These are phyloP conservation scores for Chelonoidis abingdonii DNA, from an alignment of 2,113 vertebrate genomes.

Conservation along the genomic window DNA sequence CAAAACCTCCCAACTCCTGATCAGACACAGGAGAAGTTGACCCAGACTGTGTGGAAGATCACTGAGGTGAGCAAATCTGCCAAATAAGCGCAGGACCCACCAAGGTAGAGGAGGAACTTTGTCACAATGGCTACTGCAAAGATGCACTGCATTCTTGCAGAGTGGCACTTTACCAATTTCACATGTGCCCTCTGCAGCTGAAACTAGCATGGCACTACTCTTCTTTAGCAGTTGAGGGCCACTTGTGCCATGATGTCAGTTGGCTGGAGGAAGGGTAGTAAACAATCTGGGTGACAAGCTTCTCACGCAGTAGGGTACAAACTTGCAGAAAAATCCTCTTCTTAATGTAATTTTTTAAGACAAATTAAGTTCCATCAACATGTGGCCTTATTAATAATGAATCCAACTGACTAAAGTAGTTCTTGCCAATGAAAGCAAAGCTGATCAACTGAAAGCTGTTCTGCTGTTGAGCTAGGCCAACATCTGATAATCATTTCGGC, in stretches of 20 bases:
- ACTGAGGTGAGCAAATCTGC: too few relatives aligned
- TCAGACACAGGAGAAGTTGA: too few relatives aligned
- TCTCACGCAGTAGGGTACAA: neutral
- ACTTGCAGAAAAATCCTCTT: neutral
- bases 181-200: neutral
- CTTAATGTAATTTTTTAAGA: neutral
- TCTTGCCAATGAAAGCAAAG: slow-evolving; percentile 42
- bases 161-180: neutral
- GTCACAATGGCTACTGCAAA: neutral
- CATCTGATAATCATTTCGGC: slow-evolving; percentile 48
- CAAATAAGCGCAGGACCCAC: too few relatives aligned
- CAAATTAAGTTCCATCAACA: slow-evolving; percentile 40
- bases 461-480: slow-evolving; percentile 28
- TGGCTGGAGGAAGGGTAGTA: neutral
- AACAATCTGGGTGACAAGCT: neutral
- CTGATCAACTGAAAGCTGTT: slow-evolving; percentile 54
- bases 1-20: too few relatives aligned
- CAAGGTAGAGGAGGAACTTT: too few relatives aligned
- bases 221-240: neutral
- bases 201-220: neutral
- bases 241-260: neutral
- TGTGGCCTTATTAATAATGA: slow-evolving; percentile 22
- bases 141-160: neutral
- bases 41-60: too few relatives aligned
- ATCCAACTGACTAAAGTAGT: slow-evolving; percentile 45